phyloP scores from a whole-genome alignment of 2,797 vertebrate species.

The Lithobates pipiens region DNA sequence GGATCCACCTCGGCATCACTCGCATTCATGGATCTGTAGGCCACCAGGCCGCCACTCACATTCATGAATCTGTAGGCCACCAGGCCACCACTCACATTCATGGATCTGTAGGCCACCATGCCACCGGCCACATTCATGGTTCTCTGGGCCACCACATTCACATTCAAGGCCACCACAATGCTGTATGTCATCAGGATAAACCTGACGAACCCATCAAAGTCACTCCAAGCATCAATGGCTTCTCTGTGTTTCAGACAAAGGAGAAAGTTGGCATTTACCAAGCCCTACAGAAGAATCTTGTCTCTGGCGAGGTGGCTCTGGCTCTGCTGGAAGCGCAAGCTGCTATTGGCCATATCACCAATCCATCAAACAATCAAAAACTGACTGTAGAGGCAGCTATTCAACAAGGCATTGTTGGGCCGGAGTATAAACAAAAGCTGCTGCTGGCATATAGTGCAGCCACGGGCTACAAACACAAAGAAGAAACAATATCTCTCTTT shows the following conservation, averaged over 20 bases:
- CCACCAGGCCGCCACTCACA: too few species aligned
- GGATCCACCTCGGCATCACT: too few species aligned
- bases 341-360: slow-evolving; percentile 87
- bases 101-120: too few species aligned
- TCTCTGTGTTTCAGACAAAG: slow-evolving; percentile 83
- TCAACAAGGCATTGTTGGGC: slow-evolving; percentile 90
- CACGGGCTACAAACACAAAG: slow-evolving; percentile 91
- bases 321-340: slow-evolving; percentile 93
- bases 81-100: too few species aligned
- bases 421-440: slow-evolving; percentile 93
- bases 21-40: neutral
- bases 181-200: slow-evolving; percentile 65
- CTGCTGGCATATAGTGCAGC: slow-evolving; percentile 91
- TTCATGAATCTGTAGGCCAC: too few species aligned
- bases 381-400: slow-evolving; percentile 93
- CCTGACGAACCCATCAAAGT: slow-evolving; percentile 77
- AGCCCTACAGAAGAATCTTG: slow-evolving; percentile 86
- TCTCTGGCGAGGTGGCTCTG: slow-evolving; percentile 85
- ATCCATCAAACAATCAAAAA: slow-evolving; percentile 83
- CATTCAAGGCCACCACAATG: slow-evolving; percentile 20
- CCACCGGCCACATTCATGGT: too few species aligned
- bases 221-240: slow-evolving; percentile 86
- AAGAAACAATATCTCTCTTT: slow-evolving; percentile 88
- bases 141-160: too few species aligned
- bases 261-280: slow-evolving; percentile 89